Evolutionary conservation across 2,888 invertebrate species (phyloP), one percentile per base, ranked within the genome.

Genomic region (Cheilosia vernalis): DNA sequence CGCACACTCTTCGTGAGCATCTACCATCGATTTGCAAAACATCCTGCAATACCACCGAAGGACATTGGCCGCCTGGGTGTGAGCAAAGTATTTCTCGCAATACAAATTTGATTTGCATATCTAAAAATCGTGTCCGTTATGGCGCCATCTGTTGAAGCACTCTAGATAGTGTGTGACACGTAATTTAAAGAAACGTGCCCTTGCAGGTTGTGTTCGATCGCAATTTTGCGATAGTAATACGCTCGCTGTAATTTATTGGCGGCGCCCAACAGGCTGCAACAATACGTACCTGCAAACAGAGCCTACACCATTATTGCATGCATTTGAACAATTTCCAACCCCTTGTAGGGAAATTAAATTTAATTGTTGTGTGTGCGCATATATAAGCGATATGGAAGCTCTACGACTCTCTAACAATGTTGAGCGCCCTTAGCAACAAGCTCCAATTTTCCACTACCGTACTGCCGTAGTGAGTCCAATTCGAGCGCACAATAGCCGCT

Each of bases 371-470:
- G 60, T 83, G 67, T 63, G 83, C 58, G 74, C 30, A 58, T 56
- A 76, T 58, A 37, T 37, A 37, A 4, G 13, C 37, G 37, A 37
- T 69, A 63, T 74, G 67, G 58, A 42, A 58, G 67, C 40, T 53
- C 37, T 55, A 27, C 51, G 47, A 42, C 40, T 53, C 60, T 27
- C 61, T 55, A 44, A 56, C 37, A 55, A 74, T 53, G 79, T 70
- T 79, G 74, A 84, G 84, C 74, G 84, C 79, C 70, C 84, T 74
- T 84, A 84, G 84, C 79, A 84, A 84, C 84, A 84, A 84, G 84
- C 79, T 79, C 73, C 64, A 73, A 78, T 83, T 78, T 78, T 73
- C 69, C 30, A 78, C 53, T 47, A 61, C 21, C 55, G 27, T 6
- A 27, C 27, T 27, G 33, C 44, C 49, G 13, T 37, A 70, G 47